Evolutionary conservation across 2,888 invertebrate genomes (phyloP).

Genomic region (Metallyticus violacea): DNA sequence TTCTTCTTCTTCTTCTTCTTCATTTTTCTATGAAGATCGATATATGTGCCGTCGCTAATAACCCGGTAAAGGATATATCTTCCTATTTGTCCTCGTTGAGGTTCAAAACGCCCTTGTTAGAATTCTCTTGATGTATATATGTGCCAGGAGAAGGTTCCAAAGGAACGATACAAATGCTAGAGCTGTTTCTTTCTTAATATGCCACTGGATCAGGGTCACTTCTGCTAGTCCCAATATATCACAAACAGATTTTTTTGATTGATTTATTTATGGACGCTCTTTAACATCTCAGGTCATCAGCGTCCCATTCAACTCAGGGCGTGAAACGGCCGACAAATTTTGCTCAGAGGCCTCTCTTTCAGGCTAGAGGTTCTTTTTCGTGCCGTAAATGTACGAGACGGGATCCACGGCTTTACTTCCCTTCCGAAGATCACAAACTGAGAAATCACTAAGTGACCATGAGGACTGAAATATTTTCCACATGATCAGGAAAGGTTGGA

Average conservation of each 20-base stretch:
- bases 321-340: no score
- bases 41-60: not conserved
- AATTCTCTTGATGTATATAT: not conserved
- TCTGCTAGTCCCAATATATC: not conserved
- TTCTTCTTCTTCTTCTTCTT: no score
- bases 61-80: not conserved
- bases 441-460: not conserved
- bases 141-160: not conserved
- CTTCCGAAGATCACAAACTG: no score
- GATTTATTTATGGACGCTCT: no score
- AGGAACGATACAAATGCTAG: not conserved
- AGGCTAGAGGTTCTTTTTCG: no score
- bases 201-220: not conserved
- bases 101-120: not conserved
- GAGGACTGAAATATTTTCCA: not conserved
- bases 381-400: no score
- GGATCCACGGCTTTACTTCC: no score
- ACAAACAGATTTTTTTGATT: no score
- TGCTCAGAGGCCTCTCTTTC: no score
- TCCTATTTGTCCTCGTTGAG: not conserved
- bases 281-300: no score
- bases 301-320: no score
- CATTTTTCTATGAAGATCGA: not conserved
- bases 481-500: no score
- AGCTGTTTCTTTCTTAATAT: not conserved